These are phyloP conservation scores for Emmelina monodactyla DNA, from an alignment of 2,888 invertebrate genomes.

Conservation along the genomic window DNA sequence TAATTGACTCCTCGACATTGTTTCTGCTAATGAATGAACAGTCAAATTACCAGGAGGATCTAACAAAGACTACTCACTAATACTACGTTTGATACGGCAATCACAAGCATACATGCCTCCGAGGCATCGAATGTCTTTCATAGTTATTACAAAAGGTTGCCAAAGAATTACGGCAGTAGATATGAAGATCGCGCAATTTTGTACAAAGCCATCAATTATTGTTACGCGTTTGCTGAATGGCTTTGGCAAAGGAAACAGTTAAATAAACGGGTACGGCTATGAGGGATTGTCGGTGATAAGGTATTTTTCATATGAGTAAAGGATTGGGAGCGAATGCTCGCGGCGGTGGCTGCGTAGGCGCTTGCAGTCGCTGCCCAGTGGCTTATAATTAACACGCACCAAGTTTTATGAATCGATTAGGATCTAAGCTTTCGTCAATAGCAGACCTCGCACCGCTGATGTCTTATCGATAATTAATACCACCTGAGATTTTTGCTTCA, in stretches of 20 bases:
- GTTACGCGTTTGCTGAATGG: conserved; percentile 23
- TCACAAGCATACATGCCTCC: no score
- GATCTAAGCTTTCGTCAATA: conserved; percentile 67
- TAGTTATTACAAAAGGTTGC: no score
- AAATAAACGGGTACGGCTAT: conserved; percentile 44
- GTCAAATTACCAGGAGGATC: conserved; percentile 27
- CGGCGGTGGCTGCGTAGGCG: conserved; percentile 19
- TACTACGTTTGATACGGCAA: conserved; percentile 20
- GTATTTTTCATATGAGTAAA: conserved; percentile 42
- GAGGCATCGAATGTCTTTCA: no score
- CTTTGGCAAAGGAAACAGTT: conserved; percentile 37
- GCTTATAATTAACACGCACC: conserved; percentile 66
- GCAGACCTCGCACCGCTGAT: conserved; percentile 55
- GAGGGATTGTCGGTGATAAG: conserved; percentile 45
- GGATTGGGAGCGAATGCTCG: conserved; percentile 36
- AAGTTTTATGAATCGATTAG: conserved; percentile 65
- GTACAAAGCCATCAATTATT: conserved; percentile 18
- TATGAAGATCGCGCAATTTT: no score
- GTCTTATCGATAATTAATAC: conserved; percentile 60
- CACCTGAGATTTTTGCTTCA: conserved; percentile 57
- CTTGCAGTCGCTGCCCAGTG: no score
- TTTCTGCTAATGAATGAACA: conserved; percentile 26
- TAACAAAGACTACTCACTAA: conserved; percentile 21
- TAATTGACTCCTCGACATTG: conserved; percentile 32
- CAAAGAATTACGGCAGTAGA: no score